These are phyloP conservation scores for Vimba vimba DNA, from an alignment of 2,113 vertebrate species.

Conservation along the genomic window DNA sequence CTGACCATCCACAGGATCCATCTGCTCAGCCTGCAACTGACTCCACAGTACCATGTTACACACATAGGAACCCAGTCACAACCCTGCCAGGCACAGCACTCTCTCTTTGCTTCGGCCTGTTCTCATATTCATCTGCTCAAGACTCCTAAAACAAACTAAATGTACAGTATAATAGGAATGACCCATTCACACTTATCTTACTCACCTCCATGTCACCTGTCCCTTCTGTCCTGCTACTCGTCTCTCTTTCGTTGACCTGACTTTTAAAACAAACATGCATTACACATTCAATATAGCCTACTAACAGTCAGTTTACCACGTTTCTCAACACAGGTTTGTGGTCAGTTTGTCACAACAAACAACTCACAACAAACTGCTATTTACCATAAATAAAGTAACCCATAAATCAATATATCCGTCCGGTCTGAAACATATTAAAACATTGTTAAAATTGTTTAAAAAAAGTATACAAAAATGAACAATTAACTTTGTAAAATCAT, in stretches of 20 bases:
- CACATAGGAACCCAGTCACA: slow-evolving; percentile 23
- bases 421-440: neutral
- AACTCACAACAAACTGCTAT: neutral
- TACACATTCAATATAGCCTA: neutral
- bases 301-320: neutral
- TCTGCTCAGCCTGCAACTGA: slow-evolving; percentile 51
- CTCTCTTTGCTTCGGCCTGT: neutral
- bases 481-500: neutral
- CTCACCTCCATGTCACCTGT: slow-evolving; percentile 1
- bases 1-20: slow-evolving; percentile 46
- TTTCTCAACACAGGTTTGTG: neutral
- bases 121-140: neutral
- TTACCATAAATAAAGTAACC: neutral
- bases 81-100: slow-evolving; percentile 42
- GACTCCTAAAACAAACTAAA: neutral
- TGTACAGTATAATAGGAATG: neutral
- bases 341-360: neutral
- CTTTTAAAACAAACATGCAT: neutral
- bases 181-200: neutral
- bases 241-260: neutral
- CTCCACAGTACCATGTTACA: slow-evolving; percentile 41
- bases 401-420: neutral
- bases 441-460: neutral
- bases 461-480: neutral
- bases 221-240: neutral